Base-by-base conservation (phyloP, 2,888 invertebrate species). In the Cephus spinipes region DNA sequence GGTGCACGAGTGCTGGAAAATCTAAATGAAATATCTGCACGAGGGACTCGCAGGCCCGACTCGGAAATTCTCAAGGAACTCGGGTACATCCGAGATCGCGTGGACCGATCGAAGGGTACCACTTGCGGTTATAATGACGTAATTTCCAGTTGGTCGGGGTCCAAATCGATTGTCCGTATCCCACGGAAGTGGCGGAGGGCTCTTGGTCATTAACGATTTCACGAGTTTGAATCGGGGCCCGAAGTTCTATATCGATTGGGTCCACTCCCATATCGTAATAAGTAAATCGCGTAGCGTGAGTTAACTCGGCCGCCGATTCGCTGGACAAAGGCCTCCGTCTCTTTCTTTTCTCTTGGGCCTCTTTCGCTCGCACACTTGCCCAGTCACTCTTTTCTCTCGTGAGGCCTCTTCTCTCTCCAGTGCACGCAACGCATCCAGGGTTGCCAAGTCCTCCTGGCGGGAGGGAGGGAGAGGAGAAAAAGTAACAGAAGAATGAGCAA, bases 401-500 rank as follows among this genome's bases (percentile, higher is more conserved):
- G 75, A 68, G 74, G 73, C 74, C 79, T 81, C 77, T 74, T 77
- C 78, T 76, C 68, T 77, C 69, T 76, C 75, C 76, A 75, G 12
- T 30, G 15, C 78, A 77, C 79, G 76, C 85, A 79, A 82, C 74
- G 73, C 35, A 74, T 75, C 73, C 74, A 33, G 68, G 36, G 84
- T 85, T 85, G 85, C 85, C 85, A 85, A 78, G 83, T 85, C 81
- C 80, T 74, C 73, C 68, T 79, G 84, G 74, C 35, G 68, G 23
- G 68, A 12, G 12, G 4, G 30, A 73, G 12, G n/a, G 34, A 15
- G 73, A 73, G 30, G 55, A 76, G 73, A 73, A 23, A 73, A 33
- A 55, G 34, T 68, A n/a, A 36, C 34, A 30, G 69, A 69, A 30
- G 15, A 35, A 69, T 15, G n/a, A 34, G 30, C 11, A 33, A 75